Percentiles rank a stretch among this genome's conserved stretches.
phyloP scores from a whole-genome alignment of 2,888 invertebrate species.

The Limnephilus marmoratus region DNA sequence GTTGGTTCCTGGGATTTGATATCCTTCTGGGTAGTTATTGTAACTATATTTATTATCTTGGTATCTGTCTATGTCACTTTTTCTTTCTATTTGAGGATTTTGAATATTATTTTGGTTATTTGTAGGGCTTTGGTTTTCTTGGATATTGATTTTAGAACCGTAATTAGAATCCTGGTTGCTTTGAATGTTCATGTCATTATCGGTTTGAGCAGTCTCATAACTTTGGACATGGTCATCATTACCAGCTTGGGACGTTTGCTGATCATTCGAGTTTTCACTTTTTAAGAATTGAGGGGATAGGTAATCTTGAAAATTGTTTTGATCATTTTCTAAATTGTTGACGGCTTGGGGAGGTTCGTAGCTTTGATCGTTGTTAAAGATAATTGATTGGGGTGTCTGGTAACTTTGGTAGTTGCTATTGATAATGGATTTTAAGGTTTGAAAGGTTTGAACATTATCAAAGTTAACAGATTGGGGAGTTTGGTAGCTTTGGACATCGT shows the following conservation, averaged over 20 bases:
- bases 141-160: neutral
- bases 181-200: neutral
- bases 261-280: neutral
- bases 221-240: neutral
- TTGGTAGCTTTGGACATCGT: neutral
- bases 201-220: neutral
- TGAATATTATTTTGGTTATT: neutral
- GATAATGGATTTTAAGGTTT: neutral
- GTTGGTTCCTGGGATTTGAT: neutral
- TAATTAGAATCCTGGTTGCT: conserved; percentile 13
- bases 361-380: conserved; percentile 6
- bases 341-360: neutral
- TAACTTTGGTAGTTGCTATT: neutral
- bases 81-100: neutral
- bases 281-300: neutral
- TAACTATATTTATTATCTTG: neutral
- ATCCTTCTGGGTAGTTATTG: neutral
- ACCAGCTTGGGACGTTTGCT: neutral
- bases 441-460: neutral
- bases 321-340: neutral
- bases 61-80: neutral
- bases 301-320: neutral
- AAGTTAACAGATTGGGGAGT: neutral
- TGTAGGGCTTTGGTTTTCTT: neutral
- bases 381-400: neutral